Base-by-base conservation (phyloP, 1,140 invertebrate species). In the Sweltsa coloradensis region DNA sequence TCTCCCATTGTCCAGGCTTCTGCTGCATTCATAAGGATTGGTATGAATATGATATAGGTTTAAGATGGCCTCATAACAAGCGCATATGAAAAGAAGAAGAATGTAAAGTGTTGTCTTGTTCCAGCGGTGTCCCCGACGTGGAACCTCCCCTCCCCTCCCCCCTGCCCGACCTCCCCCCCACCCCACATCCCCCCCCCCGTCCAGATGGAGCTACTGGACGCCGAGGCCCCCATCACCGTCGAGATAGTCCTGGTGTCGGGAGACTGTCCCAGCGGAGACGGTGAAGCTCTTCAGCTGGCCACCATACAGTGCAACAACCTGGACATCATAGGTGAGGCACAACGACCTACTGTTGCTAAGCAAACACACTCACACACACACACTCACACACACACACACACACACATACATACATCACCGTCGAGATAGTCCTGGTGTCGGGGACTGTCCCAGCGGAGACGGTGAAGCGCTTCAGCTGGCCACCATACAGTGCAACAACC, bases 221-320 rank as follows among this genome's bases (percentile, higher is more conserved):
- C 75, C 0, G 88, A 93, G 60, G 89, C 89, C 0, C 66, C 95
- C 2, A 95, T 96, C 16, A 78, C 79, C 0, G 67, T 94, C 3
- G 89, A 95, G 51, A 66, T 93, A 9, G 76, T 78, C 29, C 64
- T 89, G 36, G 78, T 92, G 5, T 75, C 75, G 46, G 73, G 79
- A 3, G 54, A 63, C 11, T 63, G 61, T 47, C 62, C 64, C 1
- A 57, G 59, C 24, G 54, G 55, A 55, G 51, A 54, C 23, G 63
- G 69, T 1, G 83, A 87, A 58, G 73, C 76, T 40, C 60, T 87
- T 18, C 76, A 83, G 48, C 79, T 89, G 29, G 82, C 85, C 0
- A 89, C 85, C 57, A 83, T 97, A 52, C 78, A 90, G 45, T 96
- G 95, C 55, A 97, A 95, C 59, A 94, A 88, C 65, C 70, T 97